These are phyloP conservation scores for Sinosuthora webbiana DNA, from an alignment of 2,113 vertebrate genomes.

Conservation along the genomic window DNA sequence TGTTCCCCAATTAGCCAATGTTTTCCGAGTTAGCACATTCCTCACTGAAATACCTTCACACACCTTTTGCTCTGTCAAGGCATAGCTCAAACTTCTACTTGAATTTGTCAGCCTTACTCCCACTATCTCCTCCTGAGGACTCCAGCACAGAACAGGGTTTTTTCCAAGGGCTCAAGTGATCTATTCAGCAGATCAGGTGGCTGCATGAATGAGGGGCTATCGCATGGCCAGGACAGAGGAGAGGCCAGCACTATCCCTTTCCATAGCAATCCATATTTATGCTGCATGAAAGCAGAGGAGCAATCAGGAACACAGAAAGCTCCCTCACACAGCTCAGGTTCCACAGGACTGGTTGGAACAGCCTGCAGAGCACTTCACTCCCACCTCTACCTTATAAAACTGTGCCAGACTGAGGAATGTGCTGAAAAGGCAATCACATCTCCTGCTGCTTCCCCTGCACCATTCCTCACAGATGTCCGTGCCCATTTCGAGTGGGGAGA, in stretches of 20 bases:
- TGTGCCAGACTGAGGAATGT: constrained; percentile 6
- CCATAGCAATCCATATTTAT: background rate
- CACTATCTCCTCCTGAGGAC: background rate
- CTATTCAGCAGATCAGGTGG: constrained; percentile 13
- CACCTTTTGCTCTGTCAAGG: background rate
- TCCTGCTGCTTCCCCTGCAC: background rate
- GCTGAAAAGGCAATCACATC: background rate
- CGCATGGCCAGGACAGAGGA: background rate
- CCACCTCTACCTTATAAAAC: background rate
- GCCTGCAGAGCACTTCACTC: constrained; percentile 8
- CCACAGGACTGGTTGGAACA: background rate
- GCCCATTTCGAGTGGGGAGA: background rate
- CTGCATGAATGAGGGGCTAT: constrained; percentile 35
- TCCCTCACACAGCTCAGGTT: background rate
- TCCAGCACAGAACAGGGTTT: background rate
- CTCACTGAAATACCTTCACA: background rate
- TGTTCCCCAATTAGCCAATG: background rate
- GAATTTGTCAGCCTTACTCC: background rate
- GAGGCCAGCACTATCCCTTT: background rate
- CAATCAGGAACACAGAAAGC: background rate
- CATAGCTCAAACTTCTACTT: background rate
- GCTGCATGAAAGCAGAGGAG: background rate
- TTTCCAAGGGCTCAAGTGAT: background rate
- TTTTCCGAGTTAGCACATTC: background rate
- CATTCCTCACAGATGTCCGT: background rate